Evolutionary conservation across 2,888 invertebrate genomes (phyloP).

Genomic region (Tribolium freemani): DNA sequence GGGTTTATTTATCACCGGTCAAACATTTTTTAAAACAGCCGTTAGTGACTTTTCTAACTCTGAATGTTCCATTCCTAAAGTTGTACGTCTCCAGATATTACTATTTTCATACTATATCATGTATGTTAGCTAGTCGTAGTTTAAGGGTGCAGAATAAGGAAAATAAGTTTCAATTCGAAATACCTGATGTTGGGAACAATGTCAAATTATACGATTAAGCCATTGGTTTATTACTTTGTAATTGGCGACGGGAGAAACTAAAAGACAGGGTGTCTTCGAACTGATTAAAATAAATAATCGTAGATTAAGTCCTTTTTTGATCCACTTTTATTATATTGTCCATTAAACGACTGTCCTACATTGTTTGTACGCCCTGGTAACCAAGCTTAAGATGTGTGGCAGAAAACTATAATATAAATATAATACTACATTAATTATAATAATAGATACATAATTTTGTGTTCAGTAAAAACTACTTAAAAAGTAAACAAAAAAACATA

Average conservation of each 20-base stretch:
- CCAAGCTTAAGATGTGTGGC: slow-evolving; percentile 15
- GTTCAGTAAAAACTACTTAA: slow-evolving; percentile 14
- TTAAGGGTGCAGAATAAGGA: slow-evolving; percentile 13
- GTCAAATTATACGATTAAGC: slow-evolving; percentile 13
- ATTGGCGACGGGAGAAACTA: slow-evolving; percentile 21
- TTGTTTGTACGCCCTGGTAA: slow-evolving; percentile 16
- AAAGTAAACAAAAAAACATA: slow-evolving; percentile 21
- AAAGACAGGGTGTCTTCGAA: slow-evolving; percentile 46
- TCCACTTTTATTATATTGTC: slow-evolving; percentile 27
- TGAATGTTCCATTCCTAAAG: slow-evolving; percentile 23
- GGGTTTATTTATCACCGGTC: background rate
- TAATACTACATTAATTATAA: background rate
- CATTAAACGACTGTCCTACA: slow-evolving; percentile 15
- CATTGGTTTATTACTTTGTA: slow-evolving; percentile 3
- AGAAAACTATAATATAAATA: too few relatives aligned
- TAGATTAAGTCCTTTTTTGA: slow-evolving; percentile 37
- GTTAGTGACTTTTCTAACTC: slow-evolving; percentile 19
- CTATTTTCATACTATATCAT: slow-evolving; percentile 44
- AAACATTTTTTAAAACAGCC: background rate
- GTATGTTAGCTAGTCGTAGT: slow-evolving; percentile 22
- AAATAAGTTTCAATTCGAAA: background rate
- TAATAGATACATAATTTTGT: slow-evolving; percentile 21
- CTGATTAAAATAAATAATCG: slow-evolving; percentile 44
- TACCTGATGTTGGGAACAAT: slow-evolving; percentile 38
- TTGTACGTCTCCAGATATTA: slow-evolving; percentile 37